Evolutionary conservation across 2,888 invertebrate genomes (phyloP).

Genomic region (Masnerella sp.): DNA sequence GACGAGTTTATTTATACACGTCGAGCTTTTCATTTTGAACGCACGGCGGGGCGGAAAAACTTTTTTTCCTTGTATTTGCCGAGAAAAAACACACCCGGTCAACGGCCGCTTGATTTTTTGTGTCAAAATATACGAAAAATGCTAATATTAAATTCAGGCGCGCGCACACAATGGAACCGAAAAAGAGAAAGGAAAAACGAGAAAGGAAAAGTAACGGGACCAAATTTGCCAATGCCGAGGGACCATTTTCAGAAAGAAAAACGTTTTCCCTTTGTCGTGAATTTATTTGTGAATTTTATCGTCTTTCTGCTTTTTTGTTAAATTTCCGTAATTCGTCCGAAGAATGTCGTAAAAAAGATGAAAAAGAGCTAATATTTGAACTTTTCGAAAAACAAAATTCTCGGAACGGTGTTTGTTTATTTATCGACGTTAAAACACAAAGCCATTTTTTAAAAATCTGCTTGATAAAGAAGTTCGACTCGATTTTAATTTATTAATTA

Average conservation of each 20-base stretch:
- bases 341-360: too few relatives aligned
- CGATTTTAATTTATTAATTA: too few relatives aligned
- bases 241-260: not conserved
- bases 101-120: slow-evolving; percentile 37
- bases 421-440: too few relatives aligned
- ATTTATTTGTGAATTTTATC: not conserved
- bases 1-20: slow-evolving; percentile 39
- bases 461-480: too few relatives aligned
- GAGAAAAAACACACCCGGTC: slow-evolving; percentile 37
- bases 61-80: slow-evolving; percentile 20
- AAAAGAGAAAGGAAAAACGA: slow-evolving; percentile 16
- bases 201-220: slow-evolving; percentile 38
- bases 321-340: too few relatives aligned
- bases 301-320: too few relatives aligned
- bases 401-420: too few relatives aligned
- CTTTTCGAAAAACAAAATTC: too few relatives aligned
- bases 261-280: not conserved
- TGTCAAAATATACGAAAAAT: slow-evolving; percentile 42
- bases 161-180: slow-evolving; percentile 8
- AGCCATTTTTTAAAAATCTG: too few relatives aligned
- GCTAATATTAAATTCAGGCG: slow-evolving; percentile 37
- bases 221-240: slow-evolving; percentile 21
- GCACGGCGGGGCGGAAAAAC: slow-evolving; percentile 16
- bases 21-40: slow-evolving; percentile 30
- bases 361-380: too few relatives aligned